Evolutionary conservation across 92 coral and sea anemone species (phyloP), one percentile per base, ranked within the genome.

Genomic region (Parazoanthus darwini): DNA sequence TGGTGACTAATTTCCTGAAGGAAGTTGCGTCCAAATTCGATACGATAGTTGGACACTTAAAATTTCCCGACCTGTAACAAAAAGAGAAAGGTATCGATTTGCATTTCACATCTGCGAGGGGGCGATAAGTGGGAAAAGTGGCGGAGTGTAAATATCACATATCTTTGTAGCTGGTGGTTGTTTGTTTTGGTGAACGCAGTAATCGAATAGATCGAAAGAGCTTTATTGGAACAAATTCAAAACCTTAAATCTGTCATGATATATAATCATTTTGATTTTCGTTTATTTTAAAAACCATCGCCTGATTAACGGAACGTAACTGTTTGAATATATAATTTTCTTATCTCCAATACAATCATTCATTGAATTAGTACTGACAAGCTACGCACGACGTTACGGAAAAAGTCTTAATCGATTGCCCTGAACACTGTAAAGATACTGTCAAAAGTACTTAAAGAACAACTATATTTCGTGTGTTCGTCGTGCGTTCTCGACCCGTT

Each of bases 1-100:
- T 76, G 73, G 89, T 78, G 80, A 59, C 87, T 46, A 71, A 88
- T 63, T 79, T 88, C 82, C 82, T 81, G 78, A 9, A 39, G 76
- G 50, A 36, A 66, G 35, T 23, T 36, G 11, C 76, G 15, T 63
- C 58, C n/a, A 33, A 81, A 42, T 50, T 3, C 23, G 29, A 35
- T 59, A 39, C 29, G 14, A 67, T 25, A 39, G 39, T 9, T 51
- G 58, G 58, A 15, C 5, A 29, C 43, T 22, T 80, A 20, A 80
- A 35, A 39, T 22, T n/a, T 23, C 33, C 59, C 58, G 72, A 33
- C 35, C 23, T 80, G 77, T 73, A 10, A 23, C 33, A 36, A 73
- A 16, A 54, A 51, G 14, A 54, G 59, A 54, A 54, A 54, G 59
- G 18, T 11, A 54, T 54, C 59, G 33, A 78, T 26, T 71, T 18